Evolutionary conservation across 1,140 invertebrate species (phyloP).

Genomic region (Andrena cerasifolii): DNA sequence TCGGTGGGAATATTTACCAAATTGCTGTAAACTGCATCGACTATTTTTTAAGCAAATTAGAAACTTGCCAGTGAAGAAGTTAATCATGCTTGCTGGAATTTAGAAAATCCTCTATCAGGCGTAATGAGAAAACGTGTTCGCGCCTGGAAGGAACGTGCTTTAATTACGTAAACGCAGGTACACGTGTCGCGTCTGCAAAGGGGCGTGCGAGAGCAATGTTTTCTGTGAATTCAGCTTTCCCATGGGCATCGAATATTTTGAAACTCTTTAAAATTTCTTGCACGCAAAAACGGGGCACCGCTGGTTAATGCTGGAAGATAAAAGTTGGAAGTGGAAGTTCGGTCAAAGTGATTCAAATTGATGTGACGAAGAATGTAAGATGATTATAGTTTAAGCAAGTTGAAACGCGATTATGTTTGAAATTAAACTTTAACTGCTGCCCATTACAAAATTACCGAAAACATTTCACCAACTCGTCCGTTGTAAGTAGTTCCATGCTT

Average conservation of each 20-base stretch:
- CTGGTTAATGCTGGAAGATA: neutral
- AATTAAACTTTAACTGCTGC: neutral
- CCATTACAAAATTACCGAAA: neutral
- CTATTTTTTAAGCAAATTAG: too few species aligned
- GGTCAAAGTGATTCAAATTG: neutral
- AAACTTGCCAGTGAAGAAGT: too few species aligned
- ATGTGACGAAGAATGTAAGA: neutral
- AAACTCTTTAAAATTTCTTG: too few species aligned
- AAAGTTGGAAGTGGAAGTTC: neutral
- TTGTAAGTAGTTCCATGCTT: neutral
- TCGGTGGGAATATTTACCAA: too few species aligned
- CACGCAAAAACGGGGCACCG: too few species aligned
- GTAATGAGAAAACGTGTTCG: conserved; percentile 34
- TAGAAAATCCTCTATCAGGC: conserved; percentile 42
- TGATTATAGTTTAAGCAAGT: neutral
- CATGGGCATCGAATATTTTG: too few species aligned
- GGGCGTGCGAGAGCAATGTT: neutral
- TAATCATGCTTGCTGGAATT: neutral
- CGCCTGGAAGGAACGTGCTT: conserved; percentile 18
- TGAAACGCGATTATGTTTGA: neutral
- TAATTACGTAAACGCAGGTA: conserved; percentile 24
- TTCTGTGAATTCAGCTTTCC: too few species aligned
- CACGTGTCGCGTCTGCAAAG: neutral
- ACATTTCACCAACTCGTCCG: neutral
- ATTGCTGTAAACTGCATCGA: too few species aligned